A percentile compares a stretch with the other conserved stretches of the same genome.
Evolutionary conservation across 2,797 vertebrate species (phyloP).

Genomic region (Oryzias dopingdopingensis): DNA sequence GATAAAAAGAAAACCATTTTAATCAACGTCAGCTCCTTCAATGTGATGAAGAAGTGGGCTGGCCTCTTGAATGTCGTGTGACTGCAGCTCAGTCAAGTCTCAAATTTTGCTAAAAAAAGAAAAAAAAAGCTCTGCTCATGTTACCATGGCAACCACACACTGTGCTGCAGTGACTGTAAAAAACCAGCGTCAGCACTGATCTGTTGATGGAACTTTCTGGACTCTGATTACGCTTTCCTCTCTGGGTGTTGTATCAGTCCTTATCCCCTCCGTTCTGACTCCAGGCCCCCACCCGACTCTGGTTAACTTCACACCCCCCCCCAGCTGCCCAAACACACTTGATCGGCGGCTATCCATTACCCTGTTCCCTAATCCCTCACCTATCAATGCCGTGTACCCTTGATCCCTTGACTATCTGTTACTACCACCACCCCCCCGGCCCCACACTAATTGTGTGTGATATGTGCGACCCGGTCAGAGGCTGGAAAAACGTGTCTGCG

Average conservation of each 20-base stretch:
- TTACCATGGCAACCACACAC: not conserved
- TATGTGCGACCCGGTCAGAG: conserved; percentile 24
- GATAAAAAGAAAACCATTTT: too few relatives aligned
- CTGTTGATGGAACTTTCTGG: not conserved
- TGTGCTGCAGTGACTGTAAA: too few relatives aligned
- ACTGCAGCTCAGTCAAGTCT: too few relatives aligned
- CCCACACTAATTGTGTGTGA: conserved; percentile 34
- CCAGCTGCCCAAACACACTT: conserved; percentile 26
- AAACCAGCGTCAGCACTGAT: not conserved
- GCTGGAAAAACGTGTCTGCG: conserved; percentile 19
- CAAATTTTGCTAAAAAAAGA: too few relatives aligned
- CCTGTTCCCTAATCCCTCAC: conserved; percentile 38
- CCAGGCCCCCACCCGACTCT: conserved; percentile 4
- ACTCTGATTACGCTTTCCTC: conserved; percentile 23
- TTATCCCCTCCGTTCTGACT: conserved; percentile 27
- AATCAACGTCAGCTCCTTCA: too few relatives aligned
- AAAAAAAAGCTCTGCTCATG: not conserved
- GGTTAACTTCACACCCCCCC: conserved; percentile 24
- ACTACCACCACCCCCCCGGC: conserved; percentile 1
- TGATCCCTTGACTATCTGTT: conserved; percentile 45
- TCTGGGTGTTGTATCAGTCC: conserved; percentile 9
- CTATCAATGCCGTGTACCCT: conserved; percentile 39
- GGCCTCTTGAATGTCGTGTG: too few relatives aligned
- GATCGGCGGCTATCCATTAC: conserved; percentile 56
- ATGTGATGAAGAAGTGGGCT: too few relatives aligned